Conservation (phyloP, 2,888 invertebrate genomes). For the Eubasilissa splendida region DNA sequence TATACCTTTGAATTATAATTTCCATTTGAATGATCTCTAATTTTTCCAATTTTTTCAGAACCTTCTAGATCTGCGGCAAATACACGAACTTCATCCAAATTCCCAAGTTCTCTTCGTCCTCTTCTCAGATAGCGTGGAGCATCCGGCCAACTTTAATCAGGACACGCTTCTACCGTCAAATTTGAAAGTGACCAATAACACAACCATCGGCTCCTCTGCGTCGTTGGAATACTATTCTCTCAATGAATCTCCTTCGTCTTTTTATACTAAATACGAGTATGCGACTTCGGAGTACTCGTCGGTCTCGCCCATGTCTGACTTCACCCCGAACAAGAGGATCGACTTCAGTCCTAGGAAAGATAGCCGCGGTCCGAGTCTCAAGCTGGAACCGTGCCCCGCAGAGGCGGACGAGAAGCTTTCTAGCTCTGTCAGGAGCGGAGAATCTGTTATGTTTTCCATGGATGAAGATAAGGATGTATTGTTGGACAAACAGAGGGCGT, state of each 20-base stretch:
- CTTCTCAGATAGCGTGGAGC: constrained; percentile 64
- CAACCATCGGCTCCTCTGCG: background rate
- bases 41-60: constrained; percentile 63
- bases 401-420: constrained; percentile 14
- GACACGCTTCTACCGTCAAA: constrained; percentile 20
- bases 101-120: constrained; percentile 67
- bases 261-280: constrained; percentile 6
- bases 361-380: background rate
- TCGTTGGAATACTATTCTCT: constrained; percentile 38
- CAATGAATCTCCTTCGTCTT: constrained; percentile 35
- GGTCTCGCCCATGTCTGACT: constrained; percentile 45
- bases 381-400: constrained; percentile 10
- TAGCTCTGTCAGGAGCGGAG: constrained; percentile 18
- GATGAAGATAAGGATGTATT: constrained; percentile 60
- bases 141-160: constrained; percentile 17
- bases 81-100: constrained; percentile 67
- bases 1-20: background rate
- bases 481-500: constrained; percentile 65
- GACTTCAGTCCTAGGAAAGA: constrained; percentile 2
- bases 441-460: constrained; percentile 44
- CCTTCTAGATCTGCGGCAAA: constrained; percentile 69
- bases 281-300: constrained; percentile 42
- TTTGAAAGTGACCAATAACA: constrained; percentile 6
- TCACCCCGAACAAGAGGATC: background rate
- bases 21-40: background rate